Evolutionary conservation across 2,888 invertebrate genomes (phyloP), one percentile per base, ranked within the genome.

Genomic region (Luperina testacea): DNA sequence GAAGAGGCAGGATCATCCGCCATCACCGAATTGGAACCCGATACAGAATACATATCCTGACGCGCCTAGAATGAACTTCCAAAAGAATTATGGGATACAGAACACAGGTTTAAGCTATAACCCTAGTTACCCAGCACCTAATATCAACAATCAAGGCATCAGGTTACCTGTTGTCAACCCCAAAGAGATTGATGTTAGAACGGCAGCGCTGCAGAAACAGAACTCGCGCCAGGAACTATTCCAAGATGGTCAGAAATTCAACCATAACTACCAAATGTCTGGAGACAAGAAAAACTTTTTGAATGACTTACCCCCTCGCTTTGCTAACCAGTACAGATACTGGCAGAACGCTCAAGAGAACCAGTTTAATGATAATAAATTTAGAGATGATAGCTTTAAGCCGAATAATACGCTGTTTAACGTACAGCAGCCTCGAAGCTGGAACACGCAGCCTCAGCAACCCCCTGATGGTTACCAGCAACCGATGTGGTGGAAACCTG

Each of bases 121-220:
- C 79, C 94, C 95, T 0, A 93, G 87, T 80, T 94, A 94, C 83
- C 92, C 90, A 61, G 80, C 89, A 0, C 72, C 85, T 0, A 87
- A 88, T 27, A 85, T 90, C 63, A 92, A 90, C 87, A 92, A 90
- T 59, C 94, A 92, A 82, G 94, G 94, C 45, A 96, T 96, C 72
- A 91, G 95, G 17, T 88, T 97, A 17, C 96, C 97, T 0, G 97
- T 97, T 0, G 97, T 97, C 51, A 97, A 97, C 82, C 97, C 97
- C 0, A 97, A 97, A 79, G 97, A 97, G 87, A 97, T 97, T 5
- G 97, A 97, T 88, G 96, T 97, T 0, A 90, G 97, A n/a, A 94
- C 96, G 0, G 97, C 96, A 0, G 96, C 97, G 0, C 81, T 97
- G 42, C 97, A 97, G 87, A 96, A 96, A 70, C 97, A 97, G 82